A percentile compares a stretch with the other conserved stretches of the same genome.
Conservation (phyloP, 2,797 vertebrate species). For the Protonibea diacanthus region DNA sequence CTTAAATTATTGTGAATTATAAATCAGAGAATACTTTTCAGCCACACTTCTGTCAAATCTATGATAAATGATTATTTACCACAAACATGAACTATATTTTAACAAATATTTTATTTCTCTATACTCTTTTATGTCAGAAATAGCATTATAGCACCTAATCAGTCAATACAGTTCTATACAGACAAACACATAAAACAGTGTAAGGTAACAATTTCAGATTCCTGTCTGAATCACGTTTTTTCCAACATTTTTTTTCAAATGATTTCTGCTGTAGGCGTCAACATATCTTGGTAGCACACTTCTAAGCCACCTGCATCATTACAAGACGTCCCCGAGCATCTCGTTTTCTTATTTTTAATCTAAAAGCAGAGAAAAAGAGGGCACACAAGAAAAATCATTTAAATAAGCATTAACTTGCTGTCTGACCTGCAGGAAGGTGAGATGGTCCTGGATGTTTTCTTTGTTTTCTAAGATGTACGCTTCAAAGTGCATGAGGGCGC, state of each 20-base stretch:
- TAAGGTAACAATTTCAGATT: background rate
- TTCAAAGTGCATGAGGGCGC: slow-evolving; percentile 99
- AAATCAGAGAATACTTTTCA: background rate
- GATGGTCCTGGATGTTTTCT: slow-evolving; percentile 96
- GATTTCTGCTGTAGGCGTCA: no score
- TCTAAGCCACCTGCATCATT: background rate
- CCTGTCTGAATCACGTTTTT: no score
- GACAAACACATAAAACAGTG: background rate
- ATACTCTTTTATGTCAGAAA: background rate
- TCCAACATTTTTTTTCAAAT: no score
- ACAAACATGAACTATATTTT: background rate
- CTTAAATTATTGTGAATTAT: background rate
- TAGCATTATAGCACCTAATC: background rate
- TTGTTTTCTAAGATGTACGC: slow-evolving; percentile 95
- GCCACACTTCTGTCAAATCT: no score
- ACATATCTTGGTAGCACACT: background rate
- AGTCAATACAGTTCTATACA: background rate
- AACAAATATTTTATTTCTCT: background rate
- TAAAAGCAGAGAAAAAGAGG: background rate
- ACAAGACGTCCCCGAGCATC: background rate
- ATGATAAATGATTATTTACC: background rate
- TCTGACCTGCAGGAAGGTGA: slow-evolving; percentile 96
- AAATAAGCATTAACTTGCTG: background rate
- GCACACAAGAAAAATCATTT: background rate
- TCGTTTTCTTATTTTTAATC: background rate